Conservation (phyloP, 2,113 vertebrate species). For the Forbesichthys agassizii region DNA sequence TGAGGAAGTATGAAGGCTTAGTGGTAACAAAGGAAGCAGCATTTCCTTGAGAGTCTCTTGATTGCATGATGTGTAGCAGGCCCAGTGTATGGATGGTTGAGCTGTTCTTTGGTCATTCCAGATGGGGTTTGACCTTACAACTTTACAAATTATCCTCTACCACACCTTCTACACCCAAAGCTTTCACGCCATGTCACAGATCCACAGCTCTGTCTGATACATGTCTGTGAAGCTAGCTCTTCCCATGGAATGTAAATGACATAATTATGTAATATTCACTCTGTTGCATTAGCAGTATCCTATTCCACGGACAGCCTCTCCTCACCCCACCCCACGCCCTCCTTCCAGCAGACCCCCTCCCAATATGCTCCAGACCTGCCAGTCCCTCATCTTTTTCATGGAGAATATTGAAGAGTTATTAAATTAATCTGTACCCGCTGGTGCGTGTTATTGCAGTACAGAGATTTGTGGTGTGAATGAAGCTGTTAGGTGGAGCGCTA, state of each 20-base stretch:
- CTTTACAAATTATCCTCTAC: slow-evolving; percentile 1
- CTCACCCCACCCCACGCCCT: neutral
- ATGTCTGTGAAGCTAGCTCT: slow-evolving; percentile 57
- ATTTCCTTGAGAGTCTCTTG: neutral
- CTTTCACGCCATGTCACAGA: slow-evolving; percentile 48
- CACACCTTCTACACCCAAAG: slow-evolving; percentile 21
- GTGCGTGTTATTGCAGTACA: slow-evolving; percentile 81
- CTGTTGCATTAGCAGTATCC: slow-evolving; percentile 74
- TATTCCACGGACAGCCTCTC: slow-evolving; percentile 65
- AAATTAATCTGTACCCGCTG: slow-evolving; percentile 82
- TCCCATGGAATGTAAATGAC: slow-evolving; percentile 77
- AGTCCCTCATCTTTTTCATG: slow-evolving; percentile 66
- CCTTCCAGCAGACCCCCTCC: slow-evolving; percentile 19
- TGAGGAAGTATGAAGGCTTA: neutral
- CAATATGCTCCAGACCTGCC: slow-evolving; percentile 63
- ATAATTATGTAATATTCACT: slow-evolving; percentile 80
- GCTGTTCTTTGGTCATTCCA: no score
- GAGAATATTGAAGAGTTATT: slow-evolving; percentile 85
- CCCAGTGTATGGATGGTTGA: no score
- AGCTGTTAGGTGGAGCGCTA: slow-evolving; percentile 76
- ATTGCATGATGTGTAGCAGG: neutral
- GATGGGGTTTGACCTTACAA: neutral
- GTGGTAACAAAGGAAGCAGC: neutral
- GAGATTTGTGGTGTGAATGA: slow-evolving; percentile 78
- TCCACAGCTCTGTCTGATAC: slow-evolving; percentile 54